These are phyloP conservation scores for Oscarella lobularis DNA, from an alignment of 37 sponge, comb jelly and placozoan genomes.

Conservation along the genomic window DNA sequence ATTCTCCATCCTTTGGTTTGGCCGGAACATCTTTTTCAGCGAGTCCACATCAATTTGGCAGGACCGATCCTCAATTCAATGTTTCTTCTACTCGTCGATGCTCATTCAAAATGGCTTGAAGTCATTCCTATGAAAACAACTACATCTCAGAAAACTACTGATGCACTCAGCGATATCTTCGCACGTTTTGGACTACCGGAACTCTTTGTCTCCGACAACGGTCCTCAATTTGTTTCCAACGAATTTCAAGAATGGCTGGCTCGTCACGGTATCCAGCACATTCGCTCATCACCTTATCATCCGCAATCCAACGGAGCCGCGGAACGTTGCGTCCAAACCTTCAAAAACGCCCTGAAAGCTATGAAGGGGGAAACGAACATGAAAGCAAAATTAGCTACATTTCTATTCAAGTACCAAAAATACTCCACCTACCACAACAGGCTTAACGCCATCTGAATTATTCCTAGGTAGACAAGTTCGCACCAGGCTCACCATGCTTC, in stretches of 20 bases:
- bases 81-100: neutral
- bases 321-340: neutral
- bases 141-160: constrained; percentile 2
- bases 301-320: neutral
- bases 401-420: neutral
- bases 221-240: constrained; percentile 8
- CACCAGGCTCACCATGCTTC: neutral
- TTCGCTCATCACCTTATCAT: constrained; percentile 8
- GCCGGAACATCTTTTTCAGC: neutral
- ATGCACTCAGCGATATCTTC: constrained; percentile 5
- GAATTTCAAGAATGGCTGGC: constrained; percentile 1
- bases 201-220: constrained; percentile 9
- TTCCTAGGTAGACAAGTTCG: neutral
- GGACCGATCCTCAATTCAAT: neutral
- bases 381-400: neutral
- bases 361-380: neutral
- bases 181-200: constrained; percentile 4
- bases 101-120: constrained; percentile 12
- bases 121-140: neutral
- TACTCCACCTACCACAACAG: neutral
- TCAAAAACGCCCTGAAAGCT: neutral
- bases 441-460: neutral
- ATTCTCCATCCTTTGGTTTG: constrained; percentile 12
- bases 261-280: constrained; percentile 1
- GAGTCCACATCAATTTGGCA: neutral